Percentiles rank a stretch among this genome's conserved stretches.
Evolutionary conservation across 2,113 vertebrate genomes (phyloP).

Genomic region (Corydoras maculifer): DNA sequence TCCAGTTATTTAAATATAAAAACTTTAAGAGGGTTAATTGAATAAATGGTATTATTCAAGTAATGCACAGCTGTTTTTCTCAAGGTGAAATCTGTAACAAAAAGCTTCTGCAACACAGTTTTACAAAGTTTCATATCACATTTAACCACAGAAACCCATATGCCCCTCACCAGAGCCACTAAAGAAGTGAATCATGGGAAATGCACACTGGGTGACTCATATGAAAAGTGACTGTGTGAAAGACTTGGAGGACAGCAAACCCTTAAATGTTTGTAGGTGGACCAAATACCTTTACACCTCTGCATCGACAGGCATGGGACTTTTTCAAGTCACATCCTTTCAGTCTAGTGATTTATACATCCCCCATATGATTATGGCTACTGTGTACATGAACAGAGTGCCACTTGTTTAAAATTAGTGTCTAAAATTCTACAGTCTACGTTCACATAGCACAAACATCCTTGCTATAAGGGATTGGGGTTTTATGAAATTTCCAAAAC

Average conservation of each 20-base stretch:
- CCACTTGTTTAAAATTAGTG: neutral
- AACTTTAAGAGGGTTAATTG: too few relatives aligned
- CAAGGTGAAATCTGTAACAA: slow-evolving; percentile 35
- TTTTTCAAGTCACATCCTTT: slow-evolving; percentile 43
- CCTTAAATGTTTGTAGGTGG: slow-evolving; percentile 37
- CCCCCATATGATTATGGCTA: slow-evolving; percentile 6
- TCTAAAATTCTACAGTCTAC: neutral
- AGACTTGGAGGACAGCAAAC: slow-evolving; percentile 31
- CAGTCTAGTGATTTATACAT: slow-evolving; percentile 31
- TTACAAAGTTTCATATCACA: slow-evolving; percentile 13
- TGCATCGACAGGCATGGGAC: slow-evolving; percentile 37
- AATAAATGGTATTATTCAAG: neutral
- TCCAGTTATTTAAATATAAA: too few relatives aligned
- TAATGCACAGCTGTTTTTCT: slow-evolving; percentile 10
- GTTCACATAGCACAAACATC: slow-evolving; percentile 1
- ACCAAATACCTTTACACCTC: slow-evolving; percentile 27
- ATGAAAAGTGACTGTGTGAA: slow-evolving; percentile 41
- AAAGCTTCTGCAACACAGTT: slow-evolving; percentile 37
- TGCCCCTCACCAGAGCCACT: slow-evolving; percentile 37
- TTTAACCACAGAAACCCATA: slow-evolving; percentile 44
- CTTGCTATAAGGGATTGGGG: slow-evolving; percentile 22
- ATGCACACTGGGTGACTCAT: slow-evolving; percentile 47
- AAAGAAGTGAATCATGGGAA: slow-evolving; percentile 24
- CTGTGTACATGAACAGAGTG: neutral
- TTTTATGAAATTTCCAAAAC: slow-evolving; percentile 45